Percentiles rank a stretch among this genome's conserved stretches.
These are phyloP conservation scores for Campoplex nolae DNA, from an alignment of 2,888 invertebrate species.

Conservation along the genomic window DNA sequence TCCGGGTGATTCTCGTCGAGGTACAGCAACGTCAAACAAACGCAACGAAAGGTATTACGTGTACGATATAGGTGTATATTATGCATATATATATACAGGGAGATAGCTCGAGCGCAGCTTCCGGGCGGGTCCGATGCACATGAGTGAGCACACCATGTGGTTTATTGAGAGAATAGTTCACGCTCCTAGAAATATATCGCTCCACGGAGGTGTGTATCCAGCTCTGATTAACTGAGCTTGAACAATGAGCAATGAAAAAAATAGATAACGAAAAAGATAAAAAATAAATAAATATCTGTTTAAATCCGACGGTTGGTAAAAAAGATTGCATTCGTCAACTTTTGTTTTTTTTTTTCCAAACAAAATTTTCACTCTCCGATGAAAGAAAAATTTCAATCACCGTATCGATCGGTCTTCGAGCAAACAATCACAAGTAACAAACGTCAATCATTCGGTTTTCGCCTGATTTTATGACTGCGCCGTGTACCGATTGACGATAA, in stretches of 20 bases:
- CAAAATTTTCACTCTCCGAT: background rate
- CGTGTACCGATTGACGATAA: background rate
- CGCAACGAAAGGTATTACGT: constrained; percentile 60
- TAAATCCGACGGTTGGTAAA: background rate
- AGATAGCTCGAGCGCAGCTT: constrained; percentile 73
- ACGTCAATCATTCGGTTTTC: background rate
- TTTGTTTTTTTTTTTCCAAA: background rate
- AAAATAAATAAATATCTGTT: constrained; percentile 18
- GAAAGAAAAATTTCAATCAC: background rate
- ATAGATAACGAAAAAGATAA: constrained; percentile 8
- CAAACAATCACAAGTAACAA: background rate
- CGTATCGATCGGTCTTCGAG: background rate
- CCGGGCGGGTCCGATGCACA: constrained; percentile 80
- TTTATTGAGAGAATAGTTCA: constrained; percentile 58
- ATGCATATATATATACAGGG: constrained; percentile 38
- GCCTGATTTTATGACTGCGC: background rate
- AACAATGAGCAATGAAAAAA: constrained; percentile 16
- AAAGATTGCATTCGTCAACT: background rate
- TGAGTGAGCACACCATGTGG: constrained; percentile 73
- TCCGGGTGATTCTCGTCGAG: constrained; percentile 29
- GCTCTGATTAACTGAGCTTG: background rate
- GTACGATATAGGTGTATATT: constrained; percentile 17
- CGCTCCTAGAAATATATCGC: constrained; percentile 45
- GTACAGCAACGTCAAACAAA: constrained; percentile 39
- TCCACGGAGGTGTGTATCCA: background rate